Base-by-base conservation (phyloP, 2,113 vertebrate species). In the Oceanodroma tethys region DNA sequence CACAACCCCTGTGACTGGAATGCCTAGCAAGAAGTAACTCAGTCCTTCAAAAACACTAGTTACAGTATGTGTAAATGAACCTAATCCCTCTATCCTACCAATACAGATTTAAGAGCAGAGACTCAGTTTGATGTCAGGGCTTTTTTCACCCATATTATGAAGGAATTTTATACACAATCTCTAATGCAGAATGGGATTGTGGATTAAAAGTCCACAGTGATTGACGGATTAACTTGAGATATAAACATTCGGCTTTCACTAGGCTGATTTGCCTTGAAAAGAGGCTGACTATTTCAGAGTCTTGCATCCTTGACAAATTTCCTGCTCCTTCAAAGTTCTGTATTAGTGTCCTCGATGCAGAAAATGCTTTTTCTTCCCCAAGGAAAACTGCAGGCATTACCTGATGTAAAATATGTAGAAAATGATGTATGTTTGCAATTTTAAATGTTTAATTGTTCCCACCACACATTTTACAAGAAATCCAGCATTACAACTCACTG, bases 181-280 rank as follows among this genome's bases (percentile, higher is more conserved):
- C 58, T 95, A 91, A 89, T 3, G 0, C 5, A 88, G 67, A 80
- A 25, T 20, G 36, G 32, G 58, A 78, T 23, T 68, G 59, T 58
- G 48, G 88, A 94, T 94, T 95, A 85, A 91, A 95, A 67, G 9
- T 76, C 78, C 81, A 78, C 21, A 91, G 13, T 10, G 52, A 91
- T 66, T 6, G 4, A n/a, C 82, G 38, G 68, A 88, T 97, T 96
- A 97, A 95, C 19, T 59, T 95, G 38, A 95, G 71, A 81, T 80
- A 86, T 23, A 78, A 38, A 4, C 17, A 59, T 93, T 93, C 90
- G 27, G 40, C 19, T 86, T 70, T 95, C 26, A 81, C 30, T 82
- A 52, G 48, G 22, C 12, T 60, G 43, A 88, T 93, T 95, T 92
- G 58, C 29, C 47, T 93, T 80, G 55, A 53, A 80, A 94, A 86